Evolutionary conservation across 2,113 vertebrate genomes (phyloP).

Genomic region (Kryptolebias marmoratus): DNA sequence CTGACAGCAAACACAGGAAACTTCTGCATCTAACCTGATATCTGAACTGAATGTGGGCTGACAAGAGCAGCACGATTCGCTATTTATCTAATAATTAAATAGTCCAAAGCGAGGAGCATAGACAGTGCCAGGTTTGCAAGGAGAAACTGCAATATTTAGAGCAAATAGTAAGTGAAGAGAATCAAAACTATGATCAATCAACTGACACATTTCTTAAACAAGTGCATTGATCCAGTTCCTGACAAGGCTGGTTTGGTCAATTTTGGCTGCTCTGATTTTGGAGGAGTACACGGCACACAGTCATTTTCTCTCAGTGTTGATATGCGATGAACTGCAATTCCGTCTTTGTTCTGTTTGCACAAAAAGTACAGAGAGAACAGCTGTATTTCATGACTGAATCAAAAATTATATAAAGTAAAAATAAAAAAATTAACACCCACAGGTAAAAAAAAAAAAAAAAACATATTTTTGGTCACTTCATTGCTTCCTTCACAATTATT

Average conservation of each 20-base stretch:
- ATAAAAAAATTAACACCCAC: too few relatives aligned
- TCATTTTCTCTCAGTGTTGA: conserved; percentile 19
- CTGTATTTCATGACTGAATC: too few relatives aligned
- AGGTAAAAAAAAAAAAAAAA: too few relatives aligned
- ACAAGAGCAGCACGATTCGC: background rate
- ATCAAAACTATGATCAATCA: background rate
- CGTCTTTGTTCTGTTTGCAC: conserved; percentile 6
- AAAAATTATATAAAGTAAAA: too few relatives aligned
- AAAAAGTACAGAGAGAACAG: too few relatives aligned
- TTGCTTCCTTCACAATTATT: conserved; percentile 7
- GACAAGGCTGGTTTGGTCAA: conserved; percentile 5
- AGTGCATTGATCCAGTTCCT: conserved; percentile 14
- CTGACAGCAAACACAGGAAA: background rate
- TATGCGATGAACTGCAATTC: conserved; percentile 17
- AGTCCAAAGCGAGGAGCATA: background rate
- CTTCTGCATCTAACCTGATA: background rate
- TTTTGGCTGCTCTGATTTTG: background rate
- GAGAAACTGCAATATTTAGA: background rate
- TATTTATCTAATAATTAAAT: conserved; percentile 5
- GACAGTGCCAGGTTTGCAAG: background rate
- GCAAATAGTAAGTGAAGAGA: background rate
- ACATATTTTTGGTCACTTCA: background rate
- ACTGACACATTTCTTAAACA: background rate
- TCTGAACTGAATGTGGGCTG: conserved; percentile 3
- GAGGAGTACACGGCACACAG: background rate